These are phyloP conservation scores for Dendrocincla tyrannina DNA, from an alignment of 2,797 vertebrate genomes.

Conservation along the genomic window DNA sequence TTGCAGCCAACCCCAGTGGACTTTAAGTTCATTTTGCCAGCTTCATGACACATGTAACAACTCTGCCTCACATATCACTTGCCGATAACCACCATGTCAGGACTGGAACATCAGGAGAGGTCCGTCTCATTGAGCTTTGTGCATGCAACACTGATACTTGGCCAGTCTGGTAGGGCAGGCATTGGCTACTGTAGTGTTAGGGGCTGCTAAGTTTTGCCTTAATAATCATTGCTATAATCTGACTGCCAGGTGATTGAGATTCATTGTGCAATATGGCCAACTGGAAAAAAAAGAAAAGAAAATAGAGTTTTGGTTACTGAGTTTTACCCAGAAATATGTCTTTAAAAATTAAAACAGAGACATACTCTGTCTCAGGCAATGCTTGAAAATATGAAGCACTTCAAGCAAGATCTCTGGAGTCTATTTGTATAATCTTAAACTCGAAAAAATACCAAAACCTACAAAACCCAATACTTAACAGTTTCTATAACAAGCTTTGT, in stretches of 20 bases:
- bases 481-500: conserved; percentile 7
- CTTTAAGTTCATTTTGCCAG: not conserved
- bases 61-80: not conserved
- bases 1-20: not conserved
- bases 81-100: not conserved
- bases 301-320: not conserved
- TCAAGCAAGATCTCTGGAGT: not conserved
- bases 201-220: not conserved
- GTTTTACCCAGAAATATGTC: not conserved
- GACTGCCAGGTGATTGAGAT: not conserved
- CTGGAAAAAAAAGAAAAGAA: not conserved
- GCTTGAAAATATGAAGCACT: not conserved
- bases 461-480: not conserved
- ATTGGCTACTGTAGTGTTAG: not conserved
- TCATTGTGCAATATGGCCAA: not conserved
- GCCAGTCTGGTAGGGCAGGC: not conserved
- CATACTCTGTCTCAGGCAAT: not conserved
- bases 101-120: not conserved
- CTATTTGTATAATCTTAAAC: conserved; percentile 28
- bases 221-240: not conserved
- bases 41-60: not conserved
- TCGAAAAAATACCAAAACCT: conserved; percentile 31
- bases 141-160: not conserved
- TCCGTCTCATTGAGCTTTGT: not conserved
- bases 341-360: not conserved